These are phyloP conservation scores for Lagocephalus sceleratus DNA, from an alignment of 2,797 vertebrate species.

Conservation along the genomic window DNA sequence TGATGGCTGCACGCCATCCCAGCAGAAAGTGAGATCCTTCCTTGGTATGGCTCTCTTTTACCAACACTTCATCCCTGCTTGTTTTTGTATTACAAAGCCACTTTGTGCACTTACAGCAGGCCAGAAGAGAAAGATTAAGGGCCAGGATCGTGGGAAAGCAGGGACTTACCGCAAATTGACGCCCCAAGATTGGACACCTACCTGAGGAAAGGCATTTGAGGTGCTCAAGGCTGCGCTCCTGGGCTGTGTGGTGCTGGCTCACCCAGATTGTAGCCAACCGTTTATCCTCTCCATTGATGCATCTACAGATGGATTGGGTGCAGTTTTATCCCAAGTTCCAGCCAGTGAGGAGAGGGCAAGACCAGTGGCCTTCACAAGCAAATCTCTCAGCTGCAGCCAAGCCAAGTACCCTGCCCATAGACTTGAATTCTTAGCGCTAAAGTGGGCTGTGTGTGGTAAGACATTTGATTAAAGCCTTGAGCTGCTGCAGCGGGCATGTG, in stretches of 20 bases:
- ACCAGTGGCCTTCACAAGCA: slow-evolving; percentile 9
- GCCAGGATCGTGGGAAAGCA: neutral
- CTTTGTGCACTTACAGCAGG: slow-evolving; percentile 6
- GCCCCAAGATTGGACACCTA: slow-evolving; percentile 6
- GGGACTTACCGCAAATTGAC: neutral
- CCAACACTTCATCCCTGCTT: slow-evolving; percentile 13
- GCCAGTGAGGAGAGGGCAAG: slow-evolving; percentile 2
- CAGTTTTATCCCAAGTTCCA: slow-evolving; percentile 18
- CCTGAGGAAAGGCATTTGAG: neutral
- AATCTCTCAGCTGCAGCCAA: too few relatives aligned
- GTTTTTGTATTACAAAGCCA: neutral
- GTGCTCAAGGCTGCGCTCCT: neutral
- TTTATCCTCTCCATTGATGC: slow-evolving; percentile 13
- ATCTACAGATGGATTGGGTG: slow-evolving; percentile 19
- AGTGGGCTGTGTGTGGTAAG: slow-evolving; percentile 3
- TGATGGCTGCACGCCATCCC: slow-evolving; percentile 3
- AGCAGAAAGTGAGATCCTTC: slow-evolving; percentile 6
- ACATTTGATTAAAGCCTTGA: slow-evolving; percentile 11
- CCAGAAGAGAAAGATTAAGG: neutral
- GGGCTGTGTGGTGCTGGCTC: slow-evolving; percentile 1
- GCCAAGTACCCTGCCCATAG: slow-evolving; percentile 1
- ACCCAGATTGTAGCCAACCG: neutral
- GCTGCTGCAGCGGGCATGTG: neutral
- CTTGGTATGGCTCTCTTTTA: slow-evolving; percentile 16
- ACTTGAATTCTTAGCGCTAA: slow-evolving; percentile 2